A percentile compares a stretch with the other conserved stretches of the same genome.
phyloP scores from a whole-genome alignment of 1,140 invertebrate species.

The Mercenaria mercenaria region DNA sequence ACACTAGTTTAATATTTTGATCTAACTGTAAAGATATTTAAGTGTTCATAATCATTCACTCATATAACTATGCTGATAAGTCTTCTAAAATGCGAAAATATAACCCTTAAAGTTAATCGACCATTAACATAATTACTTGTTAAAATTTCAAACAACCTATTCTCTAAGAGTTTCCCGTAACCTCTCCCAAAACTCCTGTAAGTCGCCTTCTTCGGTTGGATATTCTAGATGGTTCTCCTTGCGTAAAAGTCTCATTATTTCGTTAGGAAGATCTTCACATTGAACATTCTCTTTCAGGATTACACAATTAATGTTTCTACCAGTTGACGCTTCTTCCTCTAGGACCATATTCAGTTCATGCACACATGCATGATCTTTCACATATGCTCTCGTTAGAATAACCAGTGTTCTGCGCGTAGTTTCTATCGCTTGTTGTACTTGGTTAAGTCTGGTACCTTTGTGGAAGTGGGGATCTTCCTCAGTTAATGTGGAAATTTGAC shows the following conservation, averaged over 20 bases:
- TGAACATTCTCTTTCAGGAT: slow-evolving; percentile 65
- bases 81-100: too few relatives aligned
- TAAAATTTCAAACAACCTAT: too few relatives aligned
- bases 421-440: slow-evolving; percentile 88
- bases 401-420: slow-evolving; percentile 88
- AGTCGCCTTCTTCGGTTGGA: slow-evolving; percentile 13
- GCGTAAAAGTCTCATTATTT: slow-evolving; percentile 57
- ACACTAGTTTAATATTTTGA: too few relatives aligned
- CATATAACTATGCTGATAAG: too few relatives aligned
- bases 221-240: slow-evolving; percentile 59
- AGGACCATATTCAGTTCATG: slow-evolving; percentile 88
- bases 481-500: slow-evolving; percentile 56
- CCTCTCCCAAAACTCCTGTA: slow-evolving; percentile 52
- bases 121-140: too few relatives aligned
- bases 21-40: too few relatives aligned
- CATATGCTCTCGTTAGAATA: slow-evolving; percentile 88
- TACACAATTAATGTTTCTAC: slow-evolving; percentile 64
- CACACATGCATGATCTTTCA: slow-evolving; percentile 89
- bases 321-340: slow-evolving; percentile 65
- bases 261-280: slow-evolving; percentile 14
- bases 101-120: too few relatives aligned
- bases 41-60: too few relatives aligned
- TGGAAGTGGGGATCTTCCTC: slow-evolving; percentile 71
- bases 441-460: slow-evolving; percentile 87
- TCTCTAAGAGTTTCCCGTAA: background rate